phyloP scores from a whole-genome alignment of 37 sponge, comb jelly and placozoan genomes.

The Chondrilla cf. caribensis region DNA sequence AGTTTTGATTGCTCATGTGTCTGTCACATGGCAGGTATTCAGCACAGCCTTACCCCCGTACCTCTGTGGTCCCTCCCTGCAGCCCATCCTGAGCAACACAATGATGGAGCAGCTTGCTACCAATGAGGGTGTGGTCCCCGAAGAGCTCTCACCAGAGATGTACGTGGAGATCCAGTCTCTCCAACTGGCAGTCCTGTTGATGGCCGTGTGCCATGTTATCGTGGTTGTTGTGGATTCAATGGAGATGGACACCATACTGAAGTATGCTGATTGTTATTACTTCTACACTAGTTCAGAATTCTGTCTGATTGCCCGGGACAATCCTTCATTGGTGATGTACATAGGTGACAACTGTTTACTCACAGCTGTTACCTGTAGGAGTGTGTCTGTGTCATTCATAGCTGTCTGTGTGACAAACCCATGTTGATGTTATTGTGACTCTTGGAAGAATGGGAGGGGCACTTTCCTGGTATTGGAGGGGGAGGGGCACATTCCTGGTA shows the following conservation, averaged over 20 bases:
- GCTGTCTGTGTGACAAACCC: too few relatives aligned
- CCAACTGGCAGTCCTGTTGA: constrained; percentile 70
- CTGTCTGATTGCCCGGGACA: too few relatives aligned
- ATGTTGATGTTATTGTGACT: too few relatives aligned
- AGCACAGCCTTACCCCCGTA: background rate
- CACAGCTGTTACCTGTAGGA: background rate
- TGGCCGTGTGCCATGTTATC: constrained; percentile 72
- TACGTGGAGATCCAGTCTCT: constrained; percentile 66
- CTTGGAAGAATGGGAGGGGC: too few relatives aligned
- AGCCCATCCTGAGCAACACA: constrained; percentile 64
- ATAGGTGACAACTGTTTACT: too few relatives aligned
- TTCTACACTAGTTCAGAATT: too few relatives aligned
- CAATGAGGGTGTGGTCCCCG: constrained; percentile 34
- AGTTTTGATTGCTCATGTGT: too few relatives aligned
- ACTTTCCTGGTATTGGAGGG: too few relatives aligned
- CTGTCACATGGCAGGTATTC: background rate
- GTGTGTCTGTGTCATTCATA: background rate
- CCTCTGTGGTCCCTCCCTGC: background rate
- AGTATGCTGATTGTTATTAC: constrained; percentile 4
- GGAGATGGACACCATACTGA: constrained; percentile 52
- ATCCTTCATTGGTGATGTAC: too few relatives aligned
- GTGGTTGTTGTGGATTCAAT: constrained; percentile 60
- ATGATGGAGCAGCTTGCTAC: constrained; percentile 47
- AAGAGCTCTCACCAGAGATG: constrained; percentile 40
- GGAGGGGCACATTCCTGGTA: too few relatives aligned